These are phyloP conservation scores for Cylas formicarius DNA, from an alignment of 1,140 invertebrate genomes.

Conservation along the genomic window DNA sequence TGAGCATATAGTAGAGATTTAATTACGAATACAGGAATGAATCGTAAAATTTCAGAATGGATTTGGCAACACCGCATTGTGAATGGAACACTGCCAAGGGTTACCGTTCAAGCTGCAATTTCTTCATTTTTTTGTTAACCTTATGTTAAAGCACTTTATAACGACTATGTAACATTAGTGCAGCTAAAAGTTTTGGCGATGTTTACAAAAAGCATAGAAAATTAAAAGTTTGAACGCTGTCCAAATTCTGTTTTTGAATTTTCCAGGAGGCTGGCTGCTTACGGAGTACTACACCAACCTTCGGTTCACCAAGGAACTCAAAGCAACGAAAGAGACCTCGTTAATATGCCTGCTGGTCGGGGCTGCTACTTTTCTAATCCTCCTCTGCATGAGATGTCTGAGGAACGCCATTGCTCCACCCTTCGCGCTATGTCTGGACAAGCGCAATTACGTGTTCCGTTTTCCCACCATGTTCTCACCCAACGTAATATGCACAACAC, in stretches of 20 bases:
- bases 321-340: slow-evolving; percentile 3
- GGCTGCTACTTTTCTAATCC: neutral
- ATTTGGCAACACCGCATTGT: no score
- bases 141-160: no score
- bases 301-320: neutral
- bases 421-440: slow-evolving; percentile 17
- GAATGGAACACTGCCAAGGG: no score
- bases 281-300: slow-evolving; percentile 9
- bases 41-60: no score
- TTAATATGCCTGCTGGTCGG: slow-evolving; percentile 6
- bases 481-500: slow-evolving; percentile 17
- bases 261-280: slow-evolving; percentile 16
- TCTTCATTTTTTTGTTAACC: no score
- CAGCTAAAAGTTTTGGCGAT: no score
- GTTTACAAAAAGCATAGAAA: no score
- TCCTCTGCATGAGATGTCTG: slow-evolving; percentile 8
- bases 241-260: neutral
- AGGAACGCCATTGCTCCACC: slow-evolving; percentile 15
- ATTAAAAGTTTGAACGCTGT: no score
- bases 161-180: no score
- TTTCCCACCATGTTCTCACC: slow-evolving; percentile 17
- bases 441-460: slow-evolving; percentile 16
- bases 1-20: no score
- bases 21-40: no score
- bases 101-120: no score